These are phyloP conservation scores for Anas platyrhynchos DNA, from an alignment of 2,113 vertebrate species.

Conservation along the genomic window DNA sequence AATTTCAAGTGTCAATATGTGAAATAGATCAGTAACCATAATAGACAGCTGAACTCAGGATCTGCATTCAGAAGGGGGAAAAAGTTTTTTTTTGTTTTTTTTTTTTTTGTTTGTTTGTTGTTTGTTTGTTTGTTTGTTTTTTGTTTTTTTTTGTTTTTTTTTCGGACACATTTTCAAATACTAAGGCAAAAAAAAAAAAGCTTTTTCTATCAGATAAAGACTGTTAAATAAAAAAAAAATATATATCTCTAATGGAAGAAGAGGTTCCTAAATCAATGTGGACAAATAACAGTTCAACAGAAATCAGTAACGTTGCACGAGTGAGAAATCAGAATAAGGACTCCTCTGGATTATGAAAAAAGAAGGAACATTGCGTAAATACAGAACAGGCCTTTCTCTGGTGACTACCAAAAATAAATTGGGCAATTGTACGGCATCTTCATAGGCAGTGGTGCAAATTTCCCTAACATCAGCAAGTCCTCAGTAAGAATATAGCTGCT, in stretches of 20 bases:
- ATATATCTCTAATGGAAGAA: not conserved
- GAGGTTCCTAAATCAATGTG: not conserved
- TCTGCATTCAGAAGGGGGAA: not conserved
- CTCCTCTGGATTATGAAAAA: not conserved
- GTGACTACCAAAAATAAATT: slow-evolving; percentile 51
- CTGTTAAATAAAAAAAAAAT: not conserved
- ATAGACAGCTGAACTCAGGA: not conserved
- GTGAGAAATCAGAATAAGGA: not conserved
- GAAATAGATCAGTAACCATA: not conserved
- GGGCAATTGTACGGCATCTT: not conserved
- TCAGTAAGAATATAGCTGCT: slow-evolving; percentile 55
- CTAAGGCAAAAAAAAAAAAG: not conserved
- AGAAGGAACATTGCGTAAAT: not conserved
- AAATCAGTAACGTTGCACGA: not conserved
- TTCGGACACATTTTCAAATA: not conserved
- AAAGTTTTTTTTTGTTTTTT: not conserved
- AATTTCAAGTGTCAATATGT: not conserved
- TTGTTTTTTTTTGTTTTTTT: no score
- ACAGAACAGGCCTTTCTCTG: not conserved
- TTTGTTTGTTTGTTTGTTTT: no score
- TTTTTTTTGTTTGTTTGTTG: not conserved
- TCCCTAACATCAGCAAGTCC: slow-evolving; percentile 62
- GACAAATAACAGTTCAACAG: not conserved
- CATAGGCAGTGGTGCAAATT: slow-evolving; percentile 45
- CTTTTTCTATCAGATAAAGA: not conserved